phyloP scores from a whole-genome alignment of 2,113 vertebrate genomes.

The Salvelinus namaycush region DNA sequence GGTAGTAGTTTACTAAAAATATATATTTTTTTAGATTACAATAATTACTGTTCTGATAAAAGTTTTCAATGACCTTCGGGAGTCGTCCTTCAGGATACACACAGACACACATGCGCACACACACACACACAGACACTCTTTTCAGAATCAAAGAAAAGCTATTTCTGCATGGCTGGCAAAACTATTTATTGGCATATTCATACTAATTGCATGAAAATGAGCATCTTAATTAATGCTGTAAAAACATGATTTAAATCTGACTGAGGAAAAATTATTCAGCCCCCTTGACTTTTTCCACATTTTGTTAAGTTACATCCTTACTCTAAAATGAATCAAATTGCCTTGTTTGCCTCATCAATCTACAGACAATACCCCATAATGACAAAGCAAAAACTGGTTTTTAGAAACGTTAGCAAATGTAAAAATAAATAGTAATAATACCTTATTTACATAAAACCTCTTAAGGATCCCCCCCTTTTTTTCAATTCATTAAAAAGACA shows the following conservation, averaged over 20 bases:
- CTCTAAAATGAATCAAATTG: too few relatives aligned
- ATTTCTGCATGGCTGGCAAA: background rate
- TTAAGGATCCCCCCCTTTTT: too few relatives aligned
- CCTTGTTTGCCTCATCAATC: too few relatives aligned
- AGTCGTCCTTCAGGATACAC: background rate
- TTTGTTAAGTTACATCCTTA: too few relatives aligned
- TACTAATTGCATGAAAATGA: conserved; percentile 18
- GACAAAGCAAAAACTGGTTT: too few relatives aligned
- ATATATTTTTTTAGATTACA: background rate
- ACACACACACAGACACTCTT: conserved; percentile 13
- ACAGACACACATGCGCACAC: background rate
- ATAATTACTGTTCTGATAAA: conserved; percentile 22
- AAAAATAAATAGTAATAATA: too few relatives aligned
- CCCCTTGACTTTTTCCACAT: too few relatives aligned
- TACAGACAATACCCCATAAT: too few relatives aligned
- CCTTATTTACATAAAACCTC: too few relatives aligned
- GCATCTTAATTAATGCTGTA: conserved; percentile 7
- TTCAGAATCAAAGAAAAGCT: conserved; percentile 11
- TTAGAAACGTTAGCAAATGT: too few relatives aligned
- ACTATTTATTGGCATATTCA: conserved; percentile 8
- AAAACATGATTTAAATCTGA: background rate
- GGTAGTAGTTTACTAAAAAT: background rate
- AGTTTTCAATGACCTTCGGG: conserved; percentile 40
- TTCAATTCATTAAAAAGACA: too few relatives aligned
- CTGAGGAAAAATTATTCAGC: background rate